Evolutionary conservation across 2,797 vertebrate genomes (phyloP), one percentile per base, ranked within the genome.

Genomic region (Emydoidea blandingii): DNA sequence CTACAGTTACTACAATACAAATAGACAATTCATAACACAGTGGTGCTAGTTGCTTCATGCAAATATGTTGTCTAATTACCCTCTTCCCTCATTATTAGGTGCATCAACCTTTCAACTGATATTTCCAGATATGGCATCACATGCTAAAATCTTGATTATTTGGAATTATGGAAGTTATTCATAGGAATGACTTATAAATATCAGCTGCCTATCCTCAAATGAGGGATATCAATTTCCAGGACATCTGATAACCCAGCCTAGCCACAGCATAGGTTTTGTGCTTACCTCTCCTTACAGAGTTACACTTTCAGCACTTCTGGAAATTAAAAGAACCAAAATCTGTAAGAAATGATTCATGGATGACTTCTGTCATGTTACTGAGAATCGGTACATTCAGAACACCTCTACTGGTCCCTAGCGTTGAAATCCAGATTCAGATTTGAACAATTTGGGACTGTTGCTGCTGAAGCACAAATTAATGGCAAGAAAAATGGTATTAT

Each of bases 91-190:
- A 79, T 4, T 92, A 9, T 78, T 87, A 80, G 52, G 18, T 72
- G 4, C 90, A 76, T 49, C 25, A 76, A 47, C 41, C 25, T 44
- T 76, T 27, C 23, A 87, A 80, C 27, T 59, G 5, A 2, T 84
- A 62, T 12, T 90, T 18, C 5, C 4, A 76, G n/a, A 23, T 37
- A 49, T 16, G 15, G 31, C 5, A 19, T 23, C 78, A 78, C 14
- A 1, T 50, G 65, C 65, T 41, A 79, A 57, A 12, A 0, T 0
- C 0, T 0, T 1, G 34, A 4, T n/a, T 56, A 76, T 83, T 54
- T 50, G 5, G 8, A 83, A 78, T 59, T 78, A 2, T 47, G 19
- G 78, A 91, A 54, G 0, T 41, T 78, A 72, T 11, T 3, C 16
- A 50, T 8, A 90, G 5, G 82, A 81, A 57, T 50, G 1, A 1